Percentiles rank a stretch among this genome's conserved stretches.
phyloP scores from a whole-genome alignment of 2,888 invertebrate genomes.

The Glyphotaelius pellucidus region DNA sequence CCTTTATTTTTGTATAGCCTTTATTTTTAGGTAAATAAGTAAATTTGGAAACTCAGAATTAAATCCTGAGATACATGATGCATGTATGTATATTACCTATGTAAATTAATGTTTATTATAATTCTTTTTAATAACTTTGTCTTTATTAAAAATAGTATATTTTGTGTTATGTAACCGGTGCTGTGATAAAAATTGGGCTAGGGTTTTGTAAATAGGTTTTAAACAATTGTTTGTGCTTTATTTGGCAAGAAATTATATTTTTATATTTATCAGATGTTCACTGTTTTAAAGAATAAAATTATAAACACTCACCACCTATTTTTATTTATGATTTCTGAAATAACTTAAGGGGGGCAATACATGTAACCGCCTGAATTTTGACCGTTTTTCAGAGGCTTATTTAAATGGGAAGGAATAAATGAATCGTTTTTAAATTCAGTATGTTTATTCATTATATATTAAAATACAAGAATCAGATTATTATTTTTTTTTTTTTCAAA shows the following conservation, averaged over 20 bases:
- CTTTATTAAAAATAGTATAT: not conserved
- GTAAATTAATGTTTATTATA: not conserved
- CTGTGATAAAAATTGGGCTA: conserved; percentile 24
- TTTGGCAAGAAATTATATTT: conserved; percentile 10
- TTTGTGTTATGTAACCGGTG: conserved; percentile 10
- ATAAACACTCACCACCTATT: not conserved
- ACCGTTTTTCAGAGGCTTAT: too few relatives aligned
- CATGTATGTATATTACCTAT: not conserved
- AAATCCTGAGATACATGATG: not conserved
- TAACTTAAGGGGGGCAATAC: too few relatives aligned
- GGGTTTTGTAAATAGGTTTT: conserved; percentile 21
- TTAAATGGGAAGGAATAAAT: too few relatives aligned
- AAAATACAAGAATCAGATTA: too few relatives aligned
- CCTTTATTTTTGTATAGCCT: too few relatives aligned
- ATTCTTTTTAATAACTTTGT: not conserved
- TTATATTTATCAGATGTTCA: conserved; percentile 9
- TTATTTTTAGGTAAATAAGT: not conserved
- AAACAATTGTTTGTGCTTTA: not conserved
- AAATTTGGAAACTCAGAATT: not conserved
- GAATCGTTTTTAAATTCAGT: too few relatives aligned
- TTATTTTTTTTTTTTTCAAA: too few relatives aligned
- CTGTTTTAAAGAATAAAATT: not conserved
- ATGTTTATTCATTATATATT: too few relatives aligned
- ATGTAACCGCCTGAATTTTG: too few relatives aligned
- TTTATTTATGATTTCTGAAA: not conserved